Conservation (phyloP, 2,797 vertebrate genomes). For the Uromys caudimaculatus region DNA sequence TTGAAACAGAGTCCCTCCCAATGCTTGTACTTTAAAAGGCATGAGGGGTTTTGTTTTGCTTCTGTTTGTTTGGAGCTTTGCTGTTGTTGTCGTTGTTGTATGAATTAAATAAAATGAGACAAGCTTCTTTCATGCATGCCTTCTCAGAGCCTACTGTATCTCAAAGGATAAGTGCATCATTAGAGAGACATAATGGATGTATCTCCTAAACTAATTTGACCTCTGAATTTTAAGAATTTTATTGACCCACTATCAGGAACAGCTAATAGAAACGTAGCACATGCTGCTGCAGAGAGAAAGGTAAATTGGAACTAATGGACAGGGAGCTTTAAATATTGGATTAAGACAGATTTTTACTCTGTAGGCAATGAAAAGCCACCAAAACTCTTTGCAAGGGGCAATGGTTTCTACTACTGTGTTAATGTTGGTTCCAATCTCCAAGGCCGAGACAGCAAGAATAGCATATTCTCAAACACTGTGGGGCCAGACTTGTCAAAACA, state of each 20-base stretch:
- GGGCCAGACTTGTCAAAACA: slow-evolving; percentile 79
- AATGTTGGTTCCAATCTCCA: slow-evolving; percentile 61
- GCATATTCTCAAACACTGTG: slow-evolving; percentile 76
- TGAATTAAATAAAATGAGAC: not conserved
- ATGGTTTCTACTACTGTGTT: slow-evolving; percentile 22
- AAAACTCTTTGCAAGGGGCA: not conserved
- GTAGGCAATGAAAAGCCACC: slow-evolving; percentile 5
- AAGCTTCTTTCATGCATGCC: not conserved
- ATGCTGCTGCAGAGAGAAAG: not conserved
- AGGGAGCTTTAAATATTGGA: not conserved
- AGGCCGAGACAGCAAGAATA: slow-evolving; percentile 72
- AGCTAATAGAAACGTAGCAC: not conserved
- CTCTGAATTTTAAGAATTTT: not conserved
- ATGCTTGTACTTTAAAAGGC: not conserved
- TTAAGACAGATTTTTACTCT: slow-evolving; percentile 18
- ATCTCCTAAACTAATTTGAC: not conserved
- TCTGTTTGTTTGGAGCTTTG: not conserved
- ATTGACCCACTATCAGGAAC: not conserved
- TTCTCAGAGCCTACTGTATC: slow-evolving; percentile 8
- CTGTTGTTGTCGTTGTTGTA: not conserved
- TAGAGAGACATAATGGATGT: not conserved
- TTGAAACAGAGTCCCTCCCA: not conserved
- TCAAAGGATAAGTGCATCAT: not conserved
- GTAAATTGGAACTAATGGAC: not conserved
- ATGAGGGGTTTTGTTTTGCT: not conserved